Base-by-base conservation (phyloP, 2,888 invertebrate species). In the Atrina japonica region DNA sequence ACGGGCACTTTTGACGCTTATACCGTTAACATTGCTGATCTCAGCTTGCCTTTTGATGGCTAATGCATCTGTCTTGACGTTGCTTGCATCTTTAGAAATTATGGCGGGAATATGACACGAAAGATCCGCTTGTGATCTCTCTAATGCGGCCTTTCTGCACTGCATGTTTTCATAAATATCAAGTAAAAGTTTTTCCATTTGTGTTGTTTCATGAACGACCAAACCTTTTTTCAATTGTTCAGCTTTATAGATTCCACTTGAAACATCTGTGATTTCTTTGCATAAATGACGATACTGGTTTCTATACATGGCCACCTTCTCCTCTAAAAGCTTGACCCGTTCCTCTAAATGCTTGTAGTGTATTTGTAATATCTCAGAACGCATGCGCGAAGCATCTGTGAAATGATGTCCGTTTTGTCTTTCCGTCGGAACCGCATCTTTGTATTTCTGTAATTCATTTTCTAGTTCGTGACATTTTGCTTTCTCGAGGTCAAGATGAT, bases 21-120 rank as follows among this genome's bases (percentile, higher is more conserved):
- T 59, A n/a, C 66, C 66, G 23, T 55, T 66, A 11, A 66, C 27
- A 41, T 55, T 66, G 14, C 35, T 23, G 9, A 50, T 27, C 30
- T 71, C 71, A 29, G 71, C 71, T 56, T 71, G 71, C 40, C 66
- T 71, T 41, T 71, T 71, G 3, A 71, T 40, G 1, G 61, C 30
- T 47, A 49, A 50, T 16, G 50, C 50, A 23, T 71, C 66, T 5
- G 61, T 56, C 21, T 53, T 52, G n/a, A 71, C 56, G 30, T 53
- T 55, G 30, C n/a, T n/a, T 5, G 56, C 65, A 50, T 71, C 71
- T 21, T 66, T 60, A 25, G 71, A 66, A 6, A 71, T 66, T 40
- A 66, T 56, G 21, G 47, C 49, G 14, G 71, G 71, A 9, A 65
- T 60, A 21, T 56, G 66, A 21, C 50, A 43, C 9, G 45, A 43